phyloP scores from a whole-genome alignment of 2,888 invertebrate species.

The Synanthedon andrenaeformis region DNA sequence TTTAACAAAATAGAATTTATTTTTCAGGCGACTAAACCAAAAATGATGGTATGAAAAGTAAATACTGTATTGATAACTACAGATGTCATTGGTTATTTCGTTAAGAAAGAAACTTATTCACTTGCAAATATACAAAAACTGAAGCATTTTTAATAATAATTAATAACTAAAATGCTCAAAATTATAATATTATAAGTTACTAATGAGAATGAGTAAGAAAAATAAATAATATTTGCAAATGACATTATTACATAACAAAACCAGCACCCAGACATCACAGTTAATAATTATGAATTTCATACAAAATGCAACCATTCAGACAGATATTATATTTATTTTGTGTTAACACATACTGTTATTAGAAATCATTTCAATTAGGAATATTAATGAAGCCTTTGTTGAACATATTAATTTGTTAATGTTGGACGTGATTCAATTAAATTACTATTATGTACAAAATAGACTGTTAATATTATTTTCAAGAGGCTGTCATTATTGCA shows the following conservation, averaged over 20 bases:
- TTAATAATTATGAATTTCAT: constrained; percentile 17
- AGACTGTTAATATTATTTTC: no score
- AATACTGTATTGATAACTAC: constrained; percentile 55
- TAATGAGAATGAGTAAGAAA: background rate
- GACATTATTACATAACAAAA: constrained; percentile 30
- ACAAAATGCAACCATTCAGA: background rate
- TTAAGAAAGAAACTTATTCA: constrained; percentile 21
- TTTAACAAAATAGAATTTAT: no score
- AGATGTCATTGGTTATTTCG: constrained; percentile 47
- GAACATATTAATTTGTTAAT: no score
- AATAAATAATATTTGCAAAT: constrained; percentile 41
- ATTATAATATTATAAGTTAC: background rate
- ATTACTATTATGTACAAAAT: no score
- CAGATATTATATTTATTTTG: no score
- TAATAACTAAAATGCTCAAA: no score
- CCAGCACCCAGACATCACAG: constrained; percentile 60
- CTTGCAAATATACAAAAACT: constrained; percentile 39
- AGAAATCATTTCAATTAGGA: no score
- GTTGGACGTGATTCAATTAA: no score
- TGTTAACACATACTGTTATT: no score
- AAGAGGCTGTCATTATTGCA: no score
- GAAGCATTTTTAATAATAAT: no score
- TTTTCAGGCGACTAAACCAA: constrained; percentile 32
- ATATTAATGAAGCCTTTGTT: no score
- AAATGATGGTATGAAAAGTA: constrained; percentile 49